Base-by-base conservation (phyloP, 2,888 invertebrate species). In the Habrosyne pyritoides region DNA sequence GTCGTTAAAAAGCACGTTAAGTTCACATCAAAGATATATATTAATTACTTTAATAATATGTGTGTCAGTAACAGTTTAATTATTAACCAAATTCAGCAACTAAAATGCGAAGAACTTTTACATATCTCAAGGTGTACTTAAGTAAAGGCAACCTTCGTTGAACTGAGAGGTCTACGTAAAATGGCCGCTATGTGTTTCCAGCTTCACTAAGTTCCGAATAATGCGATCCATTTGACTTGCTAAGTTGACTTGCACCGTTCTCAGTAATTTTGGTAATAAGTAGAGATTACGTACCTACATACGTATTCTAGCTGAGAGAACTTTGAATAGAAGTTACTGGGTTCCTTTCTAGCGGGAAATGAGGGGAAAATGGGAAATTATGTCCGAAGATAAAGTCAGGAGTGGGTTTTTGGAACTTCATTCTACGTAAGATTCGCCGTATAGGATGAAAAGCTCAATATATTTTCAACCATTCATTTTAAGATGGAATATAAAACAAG, bases 211-310 rank as follows among this genome's bases (percentile, higher is more conserved):
- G 57, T 64, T 60, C 59, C 50, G 58, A 52, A 64, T 59, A 64
- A 67, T 60, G 57, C 51, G 49, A 60, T 52, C 54, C 57, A 57
- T 62, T 62, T 50, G 57, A 60, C 54, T 64, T 64, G 53, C 55
- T 47, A 54, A 58, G 58, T 58, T 52, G 57, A 56, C 47, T 53
- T 47, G 21, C 18, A 24, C 14, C 53, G 57, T 49, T 48, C 56
- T 64, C 53, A 62, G 42, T 33, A 33, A 33, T 42, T 42, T 42
- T 18, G 12, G 18, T 42, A 42, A 42, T 42, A 18, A 42, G 42
- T 14, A 36, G 14, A 42, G 18, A 42, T n/a, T 42, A 42, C 18
- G n/a, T 42, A 14, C 4, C n/a, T 36, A 36, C 5, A 4, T 36
- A 14, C 5, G 8, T 42, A 42, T 42, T 42, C 8, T 42, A 18